A percentile compares a stretch with the other conserved stretches of the same genome.
phyloP scores from a whole-genome alignment of 2,888 invertebrate genomes.

The Netelia inedita region DNA sequence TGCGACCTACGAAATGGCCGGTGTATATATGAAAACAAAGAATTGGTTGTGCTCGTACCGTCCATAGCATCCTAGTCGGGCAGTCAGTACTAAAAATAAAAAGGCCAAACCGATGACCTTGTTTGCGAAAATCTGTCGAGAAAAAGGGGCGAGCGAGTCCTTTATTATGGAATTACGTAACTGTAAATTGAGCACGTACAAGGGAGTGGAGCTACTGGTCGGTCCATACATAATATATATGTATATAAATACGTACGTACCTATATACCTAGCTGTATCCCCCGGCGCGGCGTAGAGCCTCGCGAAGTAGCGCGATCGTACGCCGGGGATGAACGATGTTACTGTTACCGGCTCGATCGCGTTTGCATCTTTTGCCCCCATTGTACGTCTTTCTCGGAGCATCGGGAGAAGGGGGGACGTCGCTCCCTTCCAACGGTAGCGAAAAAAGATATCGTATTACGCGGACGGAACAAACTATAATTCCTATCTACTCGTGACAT shows the following conservation, averaged over 20 bases:
- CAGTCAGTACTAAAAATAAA: background rate
- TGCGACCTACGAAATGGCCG: too few species aligned
- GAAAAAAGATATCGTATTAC: conserved; percentile 78
- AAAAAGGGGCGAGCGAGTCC: conserved; percentile 74
- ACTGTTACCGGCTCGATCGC: conserved; percentile 66
- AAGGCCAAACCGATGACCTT: conserved; percentile 31
- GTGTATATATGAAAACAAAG: too few species aligned
- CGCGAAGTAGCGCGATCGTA: too few species aligned
- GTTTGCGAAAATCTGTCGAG: conserved; percentile 75
- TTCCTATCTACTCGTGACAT: conserved; percentile 82
- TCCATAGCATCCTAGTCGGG: too few species aligned
- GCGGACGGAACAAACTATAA: conserved; percentile 71
- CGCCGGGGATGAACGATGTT: conserved; percentile 40
- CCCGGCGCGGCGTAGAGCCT: too few species aligned
- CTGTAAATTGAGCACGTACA: conserved; percentile 84
- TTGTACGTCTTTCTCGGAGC: conserved; percentile 58
- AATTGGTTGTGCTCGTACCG: too few species aligned
- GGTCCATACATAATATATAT: background rate
- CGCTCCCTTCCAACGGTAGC: conserved; percentile 65
- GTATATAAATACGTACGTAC: too few species aligned
- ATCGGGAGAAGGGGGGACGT: conserved; percentile 57
- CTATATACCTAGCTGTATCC: too few species aligned
- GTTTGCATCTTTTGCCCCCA: conserved; percentile 77
- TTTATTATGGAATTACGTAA: conserved; percentile 83
- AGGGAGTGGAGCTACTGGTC: conserved; percentile 68